Conservation (phyloP, 2,888 invertebrate genomes). For the Drosophila cracens region DNA sequence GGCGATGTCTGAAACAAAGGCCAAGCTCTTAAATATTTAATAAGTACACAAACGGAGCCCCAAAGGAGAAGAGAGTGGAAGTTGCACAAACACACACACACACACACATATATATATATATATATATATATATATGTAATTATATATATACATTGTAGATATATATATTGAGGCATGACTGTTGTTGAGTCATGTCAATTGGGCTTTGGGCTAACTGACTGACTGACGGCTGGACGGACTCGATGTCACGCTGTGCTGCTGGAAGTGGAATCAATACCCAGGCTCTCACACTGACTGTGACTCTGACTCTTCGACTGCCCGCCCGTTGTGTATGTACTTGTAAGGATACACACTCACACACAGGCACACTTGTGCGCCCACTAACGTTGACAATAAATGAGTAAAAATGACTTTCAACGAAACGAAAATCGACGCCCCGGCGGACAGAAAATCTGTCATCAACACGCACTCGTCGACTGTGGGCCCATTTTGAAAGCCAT, state of each 20-base stretch:
- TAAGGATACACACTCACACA: slow-evolving; percentile 65
- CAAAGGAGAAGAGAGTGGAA: slow-evolving; percentile 31
- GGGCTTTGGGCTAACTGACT: slow-evolving; percentile 59
- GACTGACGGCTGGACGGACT: slow-evolving; percentile 24
- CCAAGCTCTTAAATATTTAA: slow-evolving; percentile 80
- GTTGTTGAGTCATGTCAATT: slow-evolving; percentile 79
- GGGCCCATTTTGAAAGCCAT: slow-evolving; percentile 68
- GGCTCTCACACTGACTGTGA: slow-evolving; percentile 33
- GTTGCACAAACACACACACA: neutral
- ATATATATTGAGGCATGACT: slow-evolving; percentile 46
- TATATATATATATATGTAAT: neutral
- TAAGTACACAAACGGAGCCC: slow-evolving; percentile 66
- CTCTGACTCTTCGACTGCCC: slow-evolving; percentile 15
- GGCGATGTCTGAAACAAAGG: slow-evolving; percentile 67
- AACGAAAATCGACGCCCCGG: slow-evolving; percentile 69
- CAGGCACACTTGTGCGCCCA: slow-evolving; percentile 46
- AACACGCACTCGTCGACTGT: slow-evolving; percentile 67
- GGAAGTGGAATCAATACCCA: slow-evolving; percentile 75
- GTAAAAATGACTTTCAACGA: slow-evolving; percentile 80
- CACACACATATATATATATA: neutral
- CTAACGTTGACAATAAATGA: slow-evolving; percentile 80
- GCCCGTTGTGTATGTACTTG: slow-evolving; percentile 69
- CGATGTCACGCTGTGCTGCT: slow-evolving; percentile 51
- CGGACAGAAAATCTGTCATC: slow-evolving; percentile 75
- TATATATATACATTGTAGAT: neutral